Evolutionary conservation across 2,113 vertebrate genomes (phyloP), one percentile per base, ranked within the genome.

Genomic region (Epinephelus moara): DNA sequence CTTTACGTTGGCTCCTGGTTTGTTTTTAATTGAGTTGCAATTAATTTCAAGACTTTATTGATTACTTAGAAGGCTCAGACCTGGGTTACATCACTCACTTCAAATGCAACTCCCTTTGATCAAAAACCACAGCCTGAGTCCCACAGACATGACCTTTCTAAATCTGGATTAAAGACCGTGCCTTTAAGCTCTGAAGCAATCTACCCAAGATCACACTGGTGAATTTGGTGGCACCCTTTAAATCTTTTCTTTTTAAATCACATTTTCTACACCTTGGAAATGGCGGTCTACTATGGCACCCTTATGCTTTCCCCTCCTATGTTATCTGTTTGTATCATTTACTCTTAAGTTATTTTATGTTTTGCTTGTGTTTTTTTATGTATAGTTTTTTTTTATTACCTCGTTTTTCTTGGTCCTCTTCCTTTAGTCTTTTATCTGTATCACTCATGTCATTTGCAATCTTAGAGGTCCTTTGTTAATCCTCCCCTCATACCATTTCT

Each of bases 131-230:
- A 37, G 52, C 62, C 53, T 21, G 23, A 61, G 37, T 71, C 23
- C 40, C 23, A 75, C 75, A 7, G 50, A 60, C 11, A 7, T 78
- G 81, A 81, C 70, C 74, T 85, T 82, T 91, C 27, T 79, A 84
- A 85, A 85, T 80, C 76, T 78, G 77, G 80, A 91, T 88, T 88
- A 62, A 80, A 78, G 60, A 80, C 63, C 63, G 30, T 71, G 55
- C 57, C 74, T 55, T 66, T 40, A 72, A 85, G 25, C 2, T 75
- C 30, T 37, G 19, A 84, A 30, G 17, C 19, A 10, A 68, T 72
- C 55, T 45, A 45, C 47, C 9, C 6, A 21, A 37, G 12, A 76
- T 61, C 57, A 62, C n/a, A 70, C 49, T 30, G 2, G 18, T 56
- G 57, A 67, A 78, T 75, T 30, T 47, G 59, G 18, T 70, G 14